phyloP scores from a whole-genome alignment of 2,797 vertebrate species.

The Vespertilio murinus region DNA sequence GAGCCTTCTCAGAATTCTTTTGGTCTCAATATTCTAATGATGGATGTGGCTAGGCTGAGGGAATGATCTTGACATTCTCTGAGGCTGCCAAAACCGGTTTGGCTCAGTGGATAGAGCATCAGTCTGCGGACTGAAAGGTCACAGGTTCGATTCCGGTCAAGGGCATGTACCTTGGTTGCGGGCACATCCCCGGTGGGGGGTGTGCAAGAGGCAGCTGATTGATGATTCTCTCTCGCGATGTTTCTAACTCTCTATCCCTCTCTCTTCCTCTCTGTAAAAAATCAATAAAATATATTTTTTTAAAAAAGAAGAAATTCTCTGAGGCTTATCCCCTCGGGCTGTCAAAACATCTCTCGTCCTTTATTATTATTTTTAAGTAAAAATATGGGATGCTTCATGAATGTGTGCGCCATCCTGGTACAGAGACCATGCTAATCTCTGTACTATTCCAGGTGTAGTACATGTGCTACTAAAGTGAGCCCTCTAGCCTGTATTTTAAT shows the following conservation, averaged over 20 bases:
- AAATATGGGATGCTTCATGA: background rate
- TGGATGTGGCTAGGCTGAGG: background rate
- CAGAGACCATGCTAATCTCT: background rate
- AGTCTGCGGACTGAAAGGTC: no score
- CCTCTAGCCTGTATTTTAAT: background rate
- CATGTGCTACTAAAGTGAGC: background rate
- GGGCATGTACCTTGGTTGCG: no score
- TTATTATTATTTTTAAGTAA: background rate
- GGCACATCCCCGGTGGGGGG: no score
- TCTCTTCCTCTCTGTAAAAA: no score
- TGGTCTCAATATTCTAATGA: background rate
- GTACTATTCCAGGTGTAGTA: background rate
- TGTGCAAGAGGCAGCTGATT: no score
- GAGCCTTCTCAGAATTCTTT: slow-evolving; percentile 38
- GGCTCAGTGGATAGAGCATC: no score
- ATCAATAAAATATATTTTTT: no score
- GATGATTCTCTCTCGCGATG: no score
- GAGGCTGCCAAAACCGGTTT: no score
- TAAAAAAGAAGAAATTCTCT: no score
- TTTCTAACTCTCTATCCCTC: no score
- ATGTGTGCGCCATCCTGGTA: background rate
- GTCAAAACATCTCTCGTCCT: background rate
- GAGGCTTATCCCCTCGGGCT: background rate
- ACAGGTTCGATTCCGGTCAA: no score
- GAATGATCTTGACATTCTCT: background rate